Conservation (phyloP, 2,113 vertebrate species). For the Salvator merianae region DNA sequence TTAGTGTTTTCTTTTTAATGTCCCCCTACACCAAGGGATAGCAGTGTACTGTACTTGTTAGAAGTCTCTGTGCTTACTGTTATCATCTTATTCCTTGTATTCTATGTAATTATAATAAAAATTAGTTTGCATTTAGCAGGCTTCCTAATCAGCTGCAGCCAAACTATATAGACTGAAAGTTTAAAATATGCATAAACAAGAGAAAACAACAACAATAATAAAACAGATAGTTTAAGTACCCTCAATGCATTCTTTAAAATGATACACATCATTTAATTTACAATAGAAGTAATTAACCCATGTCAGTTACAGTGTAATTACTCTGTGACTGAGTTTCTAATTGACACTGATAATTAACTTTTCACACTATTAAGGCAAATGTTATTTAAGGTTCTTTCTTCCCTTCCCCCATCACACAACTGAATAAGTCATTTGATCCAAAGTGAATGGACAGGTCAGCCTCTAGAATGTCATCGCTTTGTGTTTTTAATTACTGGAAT, state of each 20-base stretch:
- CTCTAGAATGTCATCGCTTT: conserved; percentile 27
- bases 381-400: background rate
- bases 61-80: background rate
- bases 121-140: background rate
- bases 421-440: background rate
- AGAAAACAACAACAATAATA: background rate
- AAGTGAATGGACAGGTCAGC: conserved; percentile 16
- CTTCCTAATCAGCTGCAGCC: background rate
- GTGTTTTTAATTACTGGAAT: conserved; percentile 35
- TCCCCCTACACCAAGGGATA: too few relatives aligned
- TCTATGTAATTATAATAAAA: accelerated
- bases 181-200: background rate
- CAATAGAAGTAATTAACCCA: conserved; percentile 1
- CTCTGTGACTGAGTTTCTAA: conserved; percentile 24
- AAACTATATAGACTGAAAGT: background rate
- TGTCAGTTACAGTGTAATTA: conserved; percentile 42
- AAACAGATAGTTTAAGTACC: background rate
- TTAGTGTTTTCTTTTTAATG: background rate
- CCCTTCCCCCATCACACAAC: background rate
- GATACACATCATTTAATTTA: background rate
- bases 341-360: conserved; percentile 20
- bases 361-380: conserved; percentile 16
- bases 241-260: background rate
- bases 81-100: accelerated
- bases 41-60: too few relatives aligned